phyloP scores from a whole-genome alignment of 1,140 invertebrate species.

The Lutraria rhynchaena region DNA sequence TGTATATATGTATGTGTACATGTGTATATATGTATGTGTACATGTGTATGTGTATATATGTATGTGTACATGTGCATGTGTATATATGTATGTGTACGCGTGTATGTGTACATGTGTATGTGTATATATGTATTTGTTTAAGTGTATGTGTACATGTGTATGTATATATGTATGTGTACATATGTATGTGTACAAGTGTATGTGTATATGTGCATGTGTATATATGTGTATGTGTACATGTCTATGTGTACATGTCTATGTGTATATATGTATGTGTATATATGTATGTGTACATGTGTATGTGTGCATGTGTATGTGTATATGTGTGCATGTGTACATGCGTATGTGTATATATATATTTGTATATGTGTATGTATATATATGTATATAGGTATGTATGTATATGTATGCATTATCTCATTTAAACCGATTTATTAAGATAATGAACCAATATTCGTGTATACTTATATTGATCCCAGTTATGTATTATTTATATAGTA shows the following conservation, averaged over 20 bases:
- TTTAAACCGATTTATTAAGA: too few species aligned
- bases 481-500: too few species aligned
- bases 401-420: neutral
- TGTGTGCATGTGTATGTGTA: neutral
- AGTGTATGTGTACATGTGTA: neutral
- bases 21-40: too few species aligned
- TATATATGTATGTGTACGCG: too few species aligned
- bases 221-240: neutral
- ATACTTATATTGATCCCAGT: too few species aligned
- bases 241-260: neutral
- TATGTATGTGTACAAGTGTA: neutral
- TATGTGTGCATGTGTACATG: neutral
- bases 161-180: neutral
- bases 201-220: neutral
- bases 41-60: too few species aligned
- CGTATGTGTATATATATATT: too few species aligned
- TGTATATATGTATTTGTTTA: too few species aligned
- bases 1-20: too few species aligned
- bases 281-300: neutral
- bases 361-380: constrained; percentile 4
- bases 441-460: too few species aligned
- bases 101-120: too few species aligned
- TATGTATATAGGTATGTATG: neutral
- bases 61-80: too few species aligned
- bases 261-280: neutral